Base-by-base conservation (phyloP, 1,140 invertebrate genomes). In the Lepidurus apus region DNA sequence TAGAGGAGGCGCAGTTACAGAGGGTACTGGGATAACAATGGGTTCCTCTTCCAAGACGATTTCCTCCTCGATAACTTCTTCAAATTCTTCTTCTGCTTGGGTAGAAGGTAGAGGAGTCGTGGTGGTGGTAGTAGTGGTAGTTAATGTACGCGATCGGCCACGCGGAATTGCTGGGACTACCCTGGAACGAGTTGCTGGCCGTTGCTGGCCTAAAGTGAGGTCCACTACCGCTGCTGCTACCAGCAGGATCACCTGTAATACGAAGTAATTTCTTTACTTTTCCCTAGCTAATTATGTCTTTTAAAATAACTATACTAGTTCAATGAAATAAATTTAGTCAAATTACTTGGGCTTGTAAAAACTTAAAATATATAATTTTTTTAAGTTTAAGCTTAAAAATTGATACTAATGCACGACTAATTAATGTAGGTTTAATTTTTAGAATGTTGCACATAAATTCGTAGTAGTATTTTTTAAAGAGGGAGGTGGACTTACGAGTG, bases 201-300 rank as follows among this genome's bases (percentile, higher is more conserved):
- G 13, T 53, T 47, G 34, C 74, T 42, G 44, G 24, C 43, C 42
- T 44, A 53, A 17, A 26, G 76, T 34, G 43, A 45, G 9, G 17
- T 65, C 21, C 10, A 79, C 21, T 24, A 79, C 10, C 43, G 74
- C 74, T n/a, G 74, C 78, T 75, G 78, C 78, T 11, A 79, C 21
- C 4, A 79, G 43, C 74, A 79, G 78, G 44, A 79, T 45, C 2
- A 47, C 74, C 78, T 79, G 21, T 1, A 17, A 65, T n/a, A 13
- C 17, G 21, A 21, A 65, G 7, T 65, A 7, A n/a, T 9, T 17
- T 1, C 21, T 17, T n/a, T 1, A 65, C 17, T 21, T 7, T 21
- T 7, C 53, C 53, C 6, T 65, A 65, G 7, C 17, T 65, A 7
- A 17, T 7, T 13, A 13, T 3, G 13, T 4, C 34, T 34, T 34